A percentile compares a stretch with the other conserved stretches of the same genome.
These are phyloP conservation scores for Burhinus oedicnemus DNA, from an alignment of 2,113 vertebrate species.

Conservation along the genomic window DNA sequence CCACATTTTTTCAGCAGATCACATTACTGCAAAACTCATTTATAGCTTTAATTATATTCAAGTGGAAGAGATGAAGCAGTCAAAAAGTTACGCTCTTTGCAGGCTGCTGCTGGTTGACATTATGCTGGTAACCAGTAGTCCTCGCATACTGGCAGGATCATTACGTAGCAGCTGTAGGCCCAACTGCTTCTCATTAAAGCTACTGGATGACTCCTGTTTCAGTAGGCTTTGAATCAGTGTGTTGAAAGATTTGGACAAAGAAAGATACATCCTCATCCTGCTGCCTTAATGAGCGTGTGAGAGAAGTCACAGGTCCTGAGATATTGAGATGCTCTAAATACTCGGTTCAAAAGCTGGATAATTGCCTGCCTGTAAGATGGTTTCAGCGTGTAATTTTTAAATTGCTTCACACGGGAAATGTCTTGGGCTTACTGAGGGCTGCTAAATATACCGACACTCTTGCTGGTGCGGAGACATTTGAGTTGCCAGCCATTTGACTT, in stretches of 20 bases:
- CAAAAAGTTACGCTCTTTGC: background rate
- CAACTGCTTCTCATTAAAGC: background rate
- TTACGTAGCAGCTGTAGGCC: background rate
- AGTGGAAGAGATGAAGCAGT: background rate
- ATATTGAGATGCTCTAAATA: background rate
- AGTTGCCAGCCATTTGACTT: background rate
- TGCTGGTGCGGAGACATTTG: background rate
- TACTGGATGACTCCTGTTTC: background rate
- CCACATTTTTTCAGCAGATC: background rate
- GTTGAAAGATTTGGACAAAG: background rate
- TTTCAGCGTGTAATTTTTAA: background rate
- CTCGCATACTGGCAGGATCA: accelerated
- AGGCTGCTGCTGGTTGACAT: background rate
- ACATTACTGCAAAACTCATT: background rate
- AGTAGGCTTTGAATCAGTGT: background rate
- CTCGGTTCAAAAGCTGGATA: background rate
- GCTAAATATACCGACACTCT: background rate
- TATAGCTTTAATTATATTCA: background rate
- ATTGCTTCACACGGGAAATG: background rate
- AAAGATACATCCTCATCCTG: background rate
- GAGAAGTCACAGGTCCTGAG: background rate
- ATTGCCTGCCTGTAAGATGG: background rate
- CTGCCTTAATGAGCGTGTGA: background rate
- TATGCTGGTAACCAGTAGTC: background rate
- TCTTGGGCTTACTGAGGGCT: background rate